Evolutionary conservation across 53 echinoderm and acorn worm genomes (phyloP).

Genomic region (Arbacia lixula): DNA sequence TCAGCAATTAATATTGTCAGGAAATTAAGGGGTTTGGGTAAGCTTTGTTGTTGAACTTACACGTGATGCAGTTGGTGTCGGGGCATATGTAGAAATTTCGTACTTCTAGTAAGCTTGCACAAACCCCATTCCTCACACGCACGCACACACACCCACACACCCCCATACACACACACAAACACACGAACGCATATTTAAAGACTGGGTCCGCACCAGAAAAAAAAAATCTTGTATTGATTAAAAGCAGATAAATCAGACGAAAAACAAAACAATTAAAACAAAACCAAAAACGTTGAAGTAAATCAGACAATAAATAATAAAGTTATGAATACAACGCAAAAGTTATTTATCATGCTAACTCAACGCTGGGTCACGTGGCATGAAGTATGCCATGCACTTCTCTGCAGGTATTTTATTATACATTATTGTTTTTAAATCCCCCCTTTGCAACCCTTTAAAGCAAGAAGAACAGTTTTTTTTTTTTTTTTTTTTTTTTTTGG

Average conservation of each 20-base stretch:
- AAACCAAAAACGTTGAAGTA: conserved; percentile 26
- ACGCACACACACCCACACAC: conserved; percentile 14
- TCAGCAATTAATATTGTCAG: conserved; percentile 22
- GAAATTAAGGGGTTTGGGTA: conserved; percentile 19
- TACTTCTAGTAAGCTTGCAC: conserved; percentile 22
- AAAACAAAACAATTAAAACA: conserved; percentile 19
- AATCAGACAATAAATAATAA: conserved; percentile 17
- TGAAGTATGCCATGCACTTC: no score
- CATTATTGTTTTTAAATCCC: conserved; percentile 18
- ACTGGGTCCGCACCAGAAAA: conserved; percentile 24
- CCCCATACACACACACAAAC: no score
- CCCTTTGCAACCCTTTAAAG: conserved; percentile 21
- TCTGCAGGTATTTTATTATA: conserved; percentile 23
- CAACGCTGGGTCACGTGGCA: conserved; percentile 27
- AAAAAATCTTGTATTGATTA: conserved; percentile 26
- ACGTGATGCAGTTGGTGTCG: conserved; percentile 27
- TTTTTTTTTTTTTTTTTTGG: no score
- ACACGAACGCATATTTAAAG: conserved; percentile 19
- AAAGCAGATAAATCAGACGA: conserved; percentile 26
- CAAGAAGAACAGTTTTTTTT: conserved; percentile 5
- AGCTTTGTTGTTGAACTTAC: conserved; percentile 21
- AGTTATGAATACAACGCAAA: conserved; percentile 23
- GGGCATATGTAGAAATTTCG: conserved; percentile 23
- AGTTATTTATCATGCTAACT: conserved; percentile 26
- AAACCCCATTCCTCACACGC: conserved; percentile 23